Evolutionary conservation across 2,888 invertebrate genomes (phyloP), one percentile per base, ranked within the genome.

Genomic region (Aromia moschata): DNA sequence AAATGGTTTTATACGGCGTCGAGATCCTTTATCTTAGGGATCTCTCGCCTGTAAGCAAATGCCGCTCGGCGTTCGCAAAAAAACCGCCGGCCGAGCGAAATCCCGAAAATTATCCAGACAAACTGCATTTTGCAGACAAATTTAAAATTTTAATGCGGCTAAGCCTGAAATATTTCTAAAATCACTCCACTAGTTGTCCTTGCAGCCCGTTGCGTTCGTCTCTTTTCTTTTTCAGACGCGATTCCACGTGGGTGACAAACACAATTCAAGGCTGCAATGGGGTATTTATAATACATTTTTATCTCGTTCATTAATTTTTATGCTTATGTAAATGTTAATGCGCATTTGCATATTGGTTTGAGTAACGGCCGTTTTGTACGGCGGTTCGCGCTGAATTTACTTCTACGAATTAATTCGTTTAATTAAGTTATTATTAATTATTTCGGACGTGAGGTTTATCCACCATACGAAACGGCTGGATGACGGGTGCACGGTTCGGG

Each of bases 151-250:
- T 71, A 75, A 72, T 72, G 70, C 68, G 70, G 64, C 64, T 74
- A 75, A 75, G 70, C 71, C 70, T 74, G 73, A 74, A 71, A 73
- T 74, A 75, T 74, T 73, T 69, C 71, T 62, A 66, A 74, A 74
- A 74, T 72, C 72, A 67, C 69, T 66, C 65, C 67, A 60, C 65
- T 64, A 54, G 71, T 70, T 69, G 72, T 71, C 74, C 71, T 74
- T 74, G 72, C 68, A 64, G 56, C 65, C 58, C 58, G 44, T 60
- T 60, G 63, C 58, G 45, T 64, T n/a, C n/a, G n/a, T n/a, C n/a
- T n/a, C n/a, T n/a, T 54, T 61, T 47, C 53, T 55, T 57, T 53
- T 62, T 60, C 47, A 38, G 25, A 11, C 33, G 43, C 55, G 49
- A 60, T 60, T 53, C 60, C 69, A 62, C 64, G 69, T 68, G 70